Evolutionary conservation across 2,113 vertebrate species (phyloP), one percentile per base, ranked within the genome.

Genomic region (Chitala chitala): DNA sequence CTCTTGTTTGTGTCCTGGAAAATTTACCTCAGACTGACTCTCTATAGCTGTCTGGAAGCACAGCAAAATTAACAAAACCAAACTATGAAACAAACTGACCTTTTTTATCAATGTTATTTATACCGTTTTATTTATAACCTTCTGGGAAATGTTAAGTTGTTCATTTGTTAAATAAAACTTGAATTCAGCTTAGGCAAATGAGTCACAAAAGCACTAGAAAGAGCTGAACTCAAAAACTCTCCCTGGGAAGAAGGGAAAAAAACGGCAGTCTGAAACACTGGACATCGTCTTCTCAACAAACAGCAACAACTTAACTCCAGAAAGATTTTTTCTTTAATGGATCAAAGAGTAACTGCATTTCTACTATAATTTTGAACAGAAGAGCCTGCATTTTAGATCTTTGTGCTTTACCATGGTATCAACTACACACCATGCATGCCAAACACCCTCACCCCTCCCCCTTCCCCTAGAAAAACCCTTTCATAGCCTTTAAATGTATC

Each of bases 401-500:
- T 12, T 31, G 42, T 22, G 12, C 44, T 63, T 50, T 66, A 17
- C 70, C 77, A 58, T 77, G 72, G 79, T 79, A 76, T 79, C 82
- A 83, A 82, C 79, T 83, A 79, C 87, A 84, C 75, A 76, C 51
- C 69, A 20, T 70, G 71, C 73, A 77, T 59, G 84, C 81, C 81
- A 69, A 42, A 85, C 80, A 82, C 72, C 78, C 73, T 71, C 85
- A 84, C 81, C 82, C 80, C 82, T 77, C 75, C 44, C 71, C 64
- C 53, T 42, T n/a, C 72, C 63, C 70, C 63, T 81, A 77, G n/a
- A n/a, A n/a, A n/a, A n/a, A n/a, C n/a, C n/a, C n/a, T n/a, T 83
- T 80, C 79, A 15, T 84, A 85, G 85, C 83, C n/a, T 89, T 88
- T 87, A 89, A 91, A 89, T 85, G 86, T 88, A 87, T 79, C 85